Evolutionary conservation across 2,113 vertebrate genomes (phyloP), one percentile per base, ranked within the genome.

Genomic region (Rhinogobius similis): DNA sequence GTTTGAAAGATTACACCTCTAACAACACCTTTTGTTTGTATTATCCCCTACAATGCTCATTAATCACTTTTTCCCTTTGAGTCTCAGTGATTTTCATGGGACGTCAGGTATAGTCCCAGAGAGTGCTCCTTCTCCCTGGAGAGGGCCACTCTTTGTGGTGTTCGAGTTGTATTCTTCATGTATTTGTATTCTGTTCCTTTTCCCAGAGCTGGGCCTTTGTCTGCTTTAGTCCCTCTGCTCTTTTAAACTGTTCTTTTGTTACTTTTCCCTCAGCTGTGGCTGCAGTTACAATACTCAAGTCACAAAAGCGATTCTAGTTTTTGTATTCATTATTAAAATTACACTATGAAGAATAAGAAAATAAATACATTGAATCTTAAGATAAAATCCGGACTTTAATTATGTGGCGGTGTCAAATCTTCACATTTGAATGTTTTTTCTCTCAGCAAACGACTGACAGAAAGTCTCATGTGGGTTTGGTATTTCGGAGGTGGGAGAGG

Each of bases 401-500:
- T 32, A 18, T 21, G 3, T 39, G 16, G 10, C 0, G 36, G 5
- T 8, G 58, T 61, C 29, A 62, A 9, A 52, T 18, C 12, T 29
- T 58, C 24, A 27, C 12, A 16, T 27, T 26, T 2, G 26, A 29
- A 18, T 29, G 32, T 1, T 9, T 36, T 10, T 1, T 41, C 38
- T 43, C n/a, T 24, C 11, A 5, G 16, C 36, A 24, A 41, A 59
- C 1, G 20, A 62, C 18, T 73, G 41, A 27, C 56, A 14, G 48
- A 65, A 68, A 44, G 12, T n/a, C 32, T 29, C 52, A 68, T 27
- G 23, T 67, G 44, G 66, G 53, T 44, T 13, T 52, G 69, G 16
- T 27, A 56, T 12, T 62, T 52, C 21, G 23, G 52, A 67, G 67
- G 10, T 24, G 43, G 8, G 50, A 55, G 23, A 16, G 1, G 21